These are phyloP conservation scores for Dufourea novaeangliae DNA, from an alignment of 1,140 invertebrate species.

Conservation along the genomic window DNA sequence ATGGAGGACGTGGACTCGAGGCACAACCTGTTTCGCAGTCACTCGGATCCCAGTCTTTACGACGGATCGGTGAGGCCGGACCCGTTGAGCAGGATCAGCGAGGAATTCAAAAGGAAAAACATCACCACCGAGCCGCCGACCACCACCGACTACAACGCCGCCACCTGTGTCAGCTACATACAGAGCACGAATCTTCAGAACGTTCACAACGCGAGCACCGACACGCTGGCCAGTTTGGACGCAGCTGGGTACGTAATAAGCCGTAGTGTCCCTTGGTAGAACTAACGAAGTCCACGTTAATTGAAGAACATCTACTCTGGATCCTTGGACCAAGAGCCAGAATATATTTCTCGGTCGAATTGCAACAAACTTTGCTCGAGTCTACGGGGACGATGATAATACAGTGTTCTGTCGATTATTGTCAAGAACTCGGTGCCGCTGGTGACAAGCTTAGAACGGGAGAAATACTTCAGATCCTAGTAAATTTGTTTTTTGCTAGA, in stretches of 20 bases:
- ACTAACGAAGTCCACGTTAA: conserved; percentile 9
- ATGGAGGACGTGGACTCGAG: conserved; percentile 92
- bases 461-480: too few species aligned
- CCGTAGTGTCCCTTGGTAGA: not conserved
- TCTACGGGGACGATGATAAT: not conserved
- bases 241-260: conserved; percentile 83
- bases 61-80: conserved; percentile 91
- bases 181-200: conserved; percentile 82
- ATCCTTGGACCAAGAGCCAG: not conserved
- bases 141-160: conserved; percentile 80
- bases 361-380: conserved; percentile 3
- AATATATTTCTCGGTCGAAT: not conserved
- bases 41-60: conserved; percentile 90
- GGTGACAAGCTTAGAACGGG: too few species aligned
- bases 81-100: conserved; percentile 85
- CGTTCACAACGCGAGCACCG: conserved; percentile 84
- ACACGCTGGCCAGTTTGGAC: conserved; percentile 89
- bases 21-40: conserved; percentile 92
- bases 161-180: conserved; percentile 83
- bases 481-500: too few species aligned
- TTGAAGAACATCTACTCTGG: not conserved
- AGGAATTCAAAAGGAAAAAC: conserved; percentile 78
- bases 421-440: too few species aligned
- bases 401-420: too few species aligned
- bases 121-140: conserved; percentile 83